Evolutionary conservation across 1,140 invertebrate genomes (phyloP).

Genomic region (Nephila pilipes): DNA sequence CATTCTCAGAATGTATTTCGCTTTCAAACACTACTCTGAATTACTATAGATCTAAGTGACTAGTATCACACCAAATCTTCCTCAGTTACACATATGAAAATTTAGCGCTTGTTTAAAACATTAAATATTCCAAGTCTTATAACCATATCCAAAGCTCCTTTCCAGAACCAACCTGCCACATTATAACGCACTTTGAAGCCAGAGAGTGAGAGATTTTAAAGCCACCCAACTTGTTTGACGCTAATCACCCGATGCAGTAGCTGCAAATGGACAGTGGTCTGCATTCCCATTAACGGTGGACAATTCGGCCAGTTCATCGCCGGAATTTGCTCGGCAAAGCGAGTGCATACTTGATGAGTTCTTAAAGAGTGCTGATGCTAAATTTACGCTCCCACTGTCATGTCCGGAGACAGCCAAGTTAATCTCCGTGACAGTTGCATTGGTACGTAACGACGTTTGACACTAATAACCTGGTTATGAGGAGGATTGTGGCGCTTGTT

Average conservation of each 20-base stretch:
- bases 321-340: not conserved
- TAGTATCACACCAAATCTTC: conserved; percentile 5
- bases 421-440: conserved; percentile 68
- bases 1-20: not conserved
- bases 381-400: conserved; percentile 44
- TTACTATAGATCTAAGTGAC: not conserved
- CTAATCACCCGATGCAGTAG: conserved; percentile 55
- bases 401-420: conserved; percentile 74
- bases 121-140: conserved; percentile 12
- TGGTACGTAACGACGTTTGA: conserved; percentile 72
- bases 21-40: not conserved
- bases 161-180: not conserved
- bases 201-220: not conserved
- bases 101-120: conserved; percentile 31
- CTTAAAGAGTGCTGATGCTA: conserved; percentile 25
- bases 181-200: conserved; percentile 31
- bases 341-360: conserved; percentile 68
- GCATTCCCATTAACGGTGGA: conserved; percentile 40
- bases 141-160: not conserved
- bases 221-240: not conserved
- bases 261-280: conserved; percentile 71
- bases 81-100: not conserved
- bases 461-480: conserved; percentile 75
- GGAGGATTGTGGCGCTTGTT: conserved; percentile 33
- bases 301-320: conserved; percentile 26